Evolutionary conservation across 2,888 invertebrate species (phyloP), one percentile per base, ranked within the genome.

Genomic region (Anoplius nigerrimus): DNA sequence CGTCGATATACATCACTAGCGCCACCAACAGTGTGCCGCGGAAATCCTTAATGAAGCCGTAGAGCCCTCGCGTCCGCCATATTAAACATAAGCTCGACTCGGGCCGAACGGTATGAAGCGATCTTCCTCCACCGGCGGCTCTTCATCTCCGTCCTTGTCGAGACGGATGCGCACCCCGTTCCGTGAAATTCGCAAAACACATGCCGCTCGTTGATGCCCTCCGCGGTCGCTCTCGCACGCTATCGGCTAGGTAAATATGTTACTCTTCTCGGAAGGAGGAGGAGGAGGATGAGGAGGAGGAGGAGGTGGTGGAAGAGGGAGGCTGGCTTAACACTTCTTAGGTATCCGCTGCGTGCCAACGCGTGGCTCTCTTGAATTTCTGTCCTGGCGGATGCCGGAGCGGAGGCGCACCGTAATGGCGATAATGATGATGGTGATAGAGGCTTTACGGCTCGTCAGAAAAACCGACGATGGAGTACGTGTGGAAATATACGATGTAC

Each of bases 1-100:
- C 78, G 82, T 72, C 63, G 77, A 74, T 79, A 86, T 86, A 82
- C 79, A 87, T 87, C 86, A 86, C 78, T 77, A 81, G 77, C 82
- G 83, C 86, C 84, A 85, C 85, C 87, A 85, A 81, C 81, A 71
- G 81, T 72, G 84, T 76, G 65, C 59, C 60, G 59, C 64, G 66
- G 74, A 70, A 68, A 61, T 59, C 63, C 79, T 79, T 87, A 82
- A 87, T 86, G 82, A 84, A 87, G 83, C 75, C 79, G 78, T 84
- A 79, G 69, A 69, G 48, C 48, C 65, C 64, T 34, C 60, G 54
- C 48, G 58, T 46, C 45, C 69, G 62, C 66, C 65, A 61, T 72
- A 73, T 74, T 64, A 69, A 72, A 75, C 57, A 64, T 66, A 69
- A 60, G 66, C 48, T 48, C 16, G 48, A 16, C 48, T n/a, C 72